Conservation (phyloP, 2,888 invertebrate genomes). For the Drosophila anceps region DNA sequence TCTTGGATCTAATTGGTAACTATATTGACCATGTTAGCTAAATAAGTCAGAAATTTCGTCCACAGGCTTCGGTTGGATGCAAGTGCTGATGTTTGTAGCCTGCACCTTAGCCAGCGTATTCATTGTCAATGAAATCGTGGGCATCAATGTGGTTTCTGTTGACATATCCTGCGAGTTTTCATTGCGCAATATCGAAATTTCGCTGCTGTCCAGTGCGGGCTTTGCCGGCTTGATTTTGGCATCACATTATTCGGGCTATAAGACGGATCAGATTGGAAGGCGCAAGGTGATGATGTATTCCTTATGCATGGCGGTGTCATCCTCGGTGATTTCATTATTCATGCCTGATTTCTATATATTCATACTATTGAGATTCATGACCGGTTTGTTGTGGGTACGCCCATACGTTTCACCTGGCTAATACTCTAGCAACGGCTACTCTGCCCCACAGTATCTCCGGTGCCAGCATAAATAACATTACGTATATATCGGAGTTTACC, state of each 20-base stretch:
- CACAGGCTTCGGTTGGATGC: constrained; percentile 39
- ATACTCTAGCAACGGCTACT: neutral
- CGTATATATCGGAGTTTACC: constrained; percentile 51
- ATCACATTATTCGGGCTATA: constrained; percentile 36
- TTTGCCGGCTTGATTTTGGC: constrained; percentile 35
- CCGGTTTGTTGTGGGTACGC: constrained; percentile 42
- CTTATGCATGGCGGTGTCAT: neutral
- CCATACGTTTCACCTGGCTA: neutral
- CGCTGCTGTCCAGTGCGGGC: constrained; percentile 16
- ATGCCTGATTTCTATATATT: constrained; percentile 41
- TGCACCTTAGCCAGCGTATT: neutral
- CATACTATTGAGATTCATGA: constrained; percentile 31
- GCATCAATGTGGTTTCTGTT: constrained; percentile 13
- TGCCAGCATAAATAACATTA: constrained; percentile 5
- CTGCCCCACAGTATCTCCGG: constrained; percentile 35
- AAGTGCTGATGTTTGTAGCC: constrained; percentile 11
- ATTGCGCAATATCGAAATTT: neutral
- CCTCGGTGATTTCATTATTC: constrained; percentile 19
- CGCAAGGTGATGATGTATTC: constrained; percentile 26
- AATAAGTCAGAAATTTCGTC: neutral
- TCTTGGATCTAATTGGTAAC: constrained; percentile 41
- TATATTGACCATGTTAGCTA: neutral
- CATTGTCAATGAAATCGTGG: constrained; percentile 23
- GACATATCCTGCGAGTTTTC: constrained; percentile 27
- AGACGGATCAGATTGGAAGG: constrained; percentile 41